phyloP scores from a whole-genome alignment of 2,888 invertebrate species.

The Drosophila barbarae region DNA sequence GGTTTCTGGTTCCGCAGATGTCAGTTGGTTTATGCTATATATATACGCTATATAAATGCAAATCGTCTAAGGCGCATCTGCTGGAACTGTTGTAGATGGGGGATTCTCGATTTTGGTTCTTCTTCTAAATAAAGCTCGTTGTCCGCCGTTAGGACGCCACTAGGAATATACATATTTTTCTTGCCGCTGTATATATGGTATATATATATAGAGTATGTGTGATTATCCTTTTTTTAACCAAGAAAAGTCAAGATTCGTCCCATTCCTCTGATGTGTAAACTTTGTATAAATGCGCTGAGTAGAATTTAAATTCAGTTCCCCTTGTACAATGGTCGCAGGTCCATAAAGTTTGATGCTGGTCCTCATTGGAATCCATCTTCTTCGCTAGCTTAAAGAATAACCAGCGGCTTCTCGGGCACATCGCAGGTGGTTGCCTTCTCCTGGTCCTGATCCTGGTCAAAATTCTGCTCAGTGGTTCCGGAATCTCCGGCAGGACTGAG shows the following conservation, averaged over 20 bases:
- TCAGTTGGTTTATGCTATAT: slow-evolving; percentile 21
- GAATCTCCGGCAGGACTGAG: slow-evolving; percentile 76
- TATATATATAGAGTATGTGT: slow-evolving; percentile 16
- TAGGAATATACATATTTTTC: slow-evolving; percentile 13
- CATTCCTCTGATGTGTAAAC: slow-evolving; percentile 32
- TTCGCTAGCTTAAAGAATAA: slow-evolving; percentile 69
- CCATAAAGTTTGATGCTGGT: slow-evolving; percentile 44
- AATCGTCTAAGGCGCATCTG: slow-evolving; percentile 51
- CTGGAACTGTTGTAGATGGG: slow-evolving; percentile 32
- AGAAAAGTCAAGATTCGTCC: slow-evolving; percentile 18
- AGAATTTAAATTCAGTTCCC: slow-evolving; percentile 60
- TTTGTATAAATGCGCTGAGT: slow-evolving; percentile 61
- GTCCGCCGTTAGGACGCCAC: slow-evolving; percentile 8
- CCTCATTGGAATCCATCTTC: slow-evolving; percentile 7
- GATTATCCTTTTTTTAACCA: slow-evolving; percentile 23
- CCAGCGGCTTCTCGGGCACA: slow-evolving; percentile 77
- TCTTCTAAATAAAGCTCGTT: slow-evolving; percentile 51
- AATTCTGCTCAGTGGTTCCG: slow-evolving; percentile 67
- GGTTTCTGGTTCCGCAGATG: slow-evolving; percentile 45
- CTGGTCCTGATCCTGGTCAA: slow-evolving; percentile 66
- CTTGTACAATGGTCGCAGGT: slow-evolving; percentile 50
- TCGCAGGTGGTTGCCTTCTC: slow-evolving; percentile 76
- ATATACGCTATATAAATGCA: slow-evolving; percentile 54
- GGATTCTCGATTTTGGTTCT: not conserved
- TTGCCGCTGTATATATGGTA: slow-evolving; percentile 8